Evolutionary conservation across 2,797 vertebrate genomes (phyloP), one percentile per base, ranked within the genome.

Genomic region (Danio aesculapii): DNA sequence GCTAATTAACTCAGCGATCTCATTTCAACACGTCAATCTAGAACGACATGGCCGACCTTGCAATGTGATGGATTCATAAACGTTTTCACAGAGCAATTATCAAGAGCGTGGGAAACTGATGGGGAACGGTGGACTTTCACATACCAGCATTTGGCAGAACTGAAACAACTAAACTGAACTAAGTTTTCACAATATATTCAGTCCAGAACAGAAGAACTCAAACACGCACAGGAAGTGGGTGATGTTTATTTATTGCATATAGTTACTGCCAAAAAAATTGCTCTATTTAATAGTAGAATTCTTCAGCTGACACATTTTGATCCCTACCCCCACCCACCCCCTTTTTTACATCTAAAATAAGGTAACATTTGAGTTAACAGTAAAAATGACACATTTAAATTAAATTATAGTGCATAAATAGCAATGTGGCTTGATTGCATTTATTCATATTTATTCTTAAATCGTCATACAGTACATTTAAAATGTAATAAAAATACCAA

Each of bases 51-150:
- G 53, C 83, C 84, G 87, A 86, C 84, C 81, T 79, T 82, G 84
- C 85, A 46, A 72, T 46, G 61, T 61, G 79, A 72, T 66, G 49
- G 74, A 88, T 89, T 86, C 87, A 88, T 53, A 88, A 89, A 87
- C 81, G 87, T 90, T 91, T 90, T 86, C 86, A 84, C 84, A 10
- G 75, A 88, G 90, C 88, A 87, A 90, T 92, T 89, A 92, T 87
- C 69, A 81, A 86, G 83, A 75, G 19, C 81, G 82, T 86, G 67
- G 88, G 87, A 88, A 89, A 87, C 77, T 91, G 43, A 55, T 17
- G 82, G 86, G 86, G 87, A 76, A 76, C 16, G 11, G 49, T 10
- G 13, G 8, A 64, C 14, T 44, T 66, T 66, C 50, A 66, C 12
- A 76, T 11, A 10, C 74, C 7, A 53, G 13, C 17, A 11, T 55